phyloP scores from a whole-genome alignment of 1,140 invertebrate genomes.

The Trachymyrmex cornetzi region DNA sequence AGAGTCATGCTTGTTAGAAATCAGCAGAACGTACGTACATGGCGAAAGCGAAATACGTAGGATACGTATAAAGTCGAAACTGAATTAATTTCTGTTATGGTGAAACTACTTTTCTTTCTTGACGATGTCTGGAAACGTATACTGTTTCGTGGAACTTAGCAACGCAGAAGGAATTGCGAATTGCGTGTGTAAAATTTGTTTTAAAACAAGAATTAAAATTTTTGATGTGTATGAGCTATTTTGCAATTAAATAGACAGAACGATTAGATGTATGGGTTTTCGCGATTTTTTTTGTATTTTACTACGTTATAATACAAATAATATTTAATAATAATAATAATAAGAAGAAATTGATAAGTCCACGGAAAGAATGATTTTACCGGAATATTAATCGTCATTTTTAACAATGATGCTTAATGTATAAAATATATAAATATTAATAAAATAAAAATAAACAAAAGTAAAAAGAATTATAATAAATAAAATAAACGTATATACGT shows the following conservation, averaged over 20 bases:
- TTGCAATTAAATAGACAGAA: neutral
- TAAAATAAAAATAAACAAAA: no score
- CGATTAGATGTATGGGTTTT: neutral
- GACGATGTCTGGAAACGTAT: neutral
- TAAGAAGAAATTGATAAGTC: no score
- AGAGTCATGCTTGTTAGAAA: constrained; percentile 62
- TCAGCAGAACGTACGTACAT: constrained; percentile 44
- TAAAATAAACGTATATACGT: no score
- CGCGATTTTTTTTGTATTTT: neutral
- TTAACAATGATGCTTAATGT: no score
- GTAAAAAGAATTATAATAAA: no score
- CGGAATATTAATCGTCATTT: no score
- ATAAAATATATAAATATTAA: no score
- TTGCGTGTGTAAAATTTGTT: constrained; percentile 20
- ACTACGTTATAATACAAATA: neutral
- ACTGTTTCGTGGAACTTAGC: neutral
- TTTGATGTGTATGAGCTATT: neutral
- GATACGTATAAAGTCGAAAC: constrained; percentile 27
- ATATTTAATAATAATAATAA: no score
- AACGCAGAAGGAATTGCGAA: constrained; percentile 26
- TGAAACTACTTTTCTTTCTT: constrained; percentile 30
- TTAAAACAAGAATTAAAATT: neutral
- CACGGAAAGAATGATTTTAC: no score
- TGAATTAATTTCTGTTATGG: constrained; percentile 62
- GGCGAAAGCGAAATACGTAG: constrained; percentile 2